A percentile compares a stretch with the other conserved stretches of the same genome.
These are phyloP conservation scores for Miltochrista miniata DNA, from an alignment of 2,888 invertebrate species.

Conservation along the genomic window DNA sequence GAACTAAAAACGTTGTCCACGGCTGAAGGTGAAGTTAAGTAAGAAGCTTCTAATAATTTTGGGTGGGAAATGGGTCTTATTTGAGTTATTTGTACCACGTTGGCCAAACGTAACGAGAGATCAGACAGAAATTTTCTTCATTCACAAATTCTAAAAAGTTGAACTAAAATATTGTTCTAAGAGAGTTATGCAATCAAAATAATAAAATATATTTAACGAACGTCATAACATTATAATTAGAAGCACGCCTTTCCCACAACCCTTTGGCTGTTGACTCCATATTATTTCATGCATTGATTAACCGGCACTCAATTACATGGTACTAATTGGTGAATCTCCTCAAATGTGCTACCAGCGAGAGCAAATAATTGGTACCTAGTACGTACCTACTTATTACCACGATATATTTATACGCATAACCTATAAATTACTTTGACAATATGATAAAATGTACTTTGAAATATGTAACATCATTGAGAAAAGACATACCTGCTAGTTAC, in stretches of 20 bases:
- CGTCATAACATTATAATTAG: background rate
- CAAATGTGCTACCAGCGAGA: constrained; percentile 34
- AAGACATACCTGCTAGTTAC: too few species aligned
- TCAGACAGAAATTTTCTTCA: too few species aligned
- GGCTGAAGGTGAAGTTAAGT: too few species aligned
- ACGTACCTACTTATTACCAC: background rate
- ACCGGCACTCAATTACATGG: constrained; percentile 59
- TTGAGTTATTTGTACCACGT: too few species aligned
- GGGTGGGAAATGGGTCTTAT: too few species aligned
- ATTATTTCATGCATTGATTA: constrained; percentile 67
- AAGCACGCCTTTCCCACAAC: background rate
- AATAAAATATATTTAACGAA: background rate
- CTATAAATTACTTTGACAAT: too few species aligned
- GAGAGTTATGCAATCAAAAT: background rate
- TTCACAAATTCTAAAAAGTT: too few species aligned
- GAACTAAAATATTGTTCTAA: background rate
- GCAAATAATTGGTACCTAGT: constrained; percentile 38
- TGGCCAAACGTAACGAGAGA: too few species aligned
- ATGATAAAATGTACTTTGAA: too few species aligned
- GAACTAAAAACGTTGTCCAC: too few species aligned
- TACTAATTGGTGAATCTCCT: constrained; percentile 50
- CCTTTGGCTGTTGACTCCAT: constrained; percentile 31
- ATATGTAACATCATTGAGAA: too few species aligned
- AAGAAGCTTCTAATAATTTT: too few species aligned
- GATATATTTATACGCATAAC: constrained; percentile 1